These are phyloP conservation scores for Tetanocera ferruginea DNA, from an alignment of 2,888 invertebrate genomes.

Conservation along the genomic window DNA sequence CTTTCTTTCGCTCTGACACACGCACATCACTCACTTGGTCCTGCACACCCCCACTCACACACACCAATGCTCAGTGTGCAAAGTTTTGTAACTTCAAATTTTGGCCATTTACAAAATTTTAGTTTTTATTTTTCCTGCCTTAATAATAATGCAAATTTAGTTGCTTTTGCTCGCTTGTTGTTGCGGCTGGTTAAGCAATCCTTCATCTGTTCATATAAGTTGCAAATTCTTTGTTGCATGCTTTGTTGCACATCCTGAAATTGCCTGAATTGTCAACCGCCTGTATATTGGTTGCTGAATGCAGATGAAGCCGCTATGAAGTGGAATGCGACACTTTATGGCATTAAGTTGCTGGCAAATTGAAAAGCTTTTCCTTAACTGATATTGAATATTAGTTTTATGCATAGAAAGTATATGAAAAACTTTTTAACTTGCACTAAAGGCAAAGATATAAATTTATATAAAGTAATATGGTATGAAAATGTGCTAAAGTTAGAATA, in stretches of 20 bases:
- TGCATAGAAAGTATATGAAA: no score
- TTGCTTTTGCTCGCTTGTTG: not conserved
- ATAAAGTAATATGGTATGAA: no score
- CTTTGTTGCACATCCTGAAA: not conserved
- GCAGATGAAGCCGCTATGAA: conserved; percentile 1
- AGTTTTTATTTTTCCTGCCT: not conserved
- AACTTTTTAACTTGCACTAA: no score
- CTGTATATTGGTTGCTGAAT: not conserved
- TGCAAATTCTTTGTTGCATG: conserved; percentile 22
- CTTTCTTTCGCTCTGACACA: not conserved
- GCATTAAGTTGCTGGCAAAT: conserved; percentile 4
- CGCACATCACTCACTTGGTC: not conserved
- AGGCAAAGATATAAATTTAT: no score
- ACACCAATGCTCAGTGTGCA: not conserved
- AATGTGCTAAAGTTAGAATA: no score
- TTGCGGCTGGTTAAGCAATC: conserved; percentile 30
- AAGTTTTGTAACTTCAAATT: not conserved
- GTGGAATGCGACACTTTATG: conserved; percentile 27
- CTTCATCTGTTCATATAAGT: conserved; percentile 11
- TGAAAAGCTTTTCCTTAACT: not conserved
- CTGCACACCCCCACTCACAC: not conserved
- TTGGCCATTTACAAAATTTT: not conserved
- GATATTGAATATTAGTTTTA: no score
- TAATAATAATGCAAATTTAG: conserved; percentile 5
- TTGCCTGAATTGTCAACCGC: not conserved